Base-by-base conservation (phyloP, 2,797 vertebrate genomes). In the Hydrophis major region DNA sequence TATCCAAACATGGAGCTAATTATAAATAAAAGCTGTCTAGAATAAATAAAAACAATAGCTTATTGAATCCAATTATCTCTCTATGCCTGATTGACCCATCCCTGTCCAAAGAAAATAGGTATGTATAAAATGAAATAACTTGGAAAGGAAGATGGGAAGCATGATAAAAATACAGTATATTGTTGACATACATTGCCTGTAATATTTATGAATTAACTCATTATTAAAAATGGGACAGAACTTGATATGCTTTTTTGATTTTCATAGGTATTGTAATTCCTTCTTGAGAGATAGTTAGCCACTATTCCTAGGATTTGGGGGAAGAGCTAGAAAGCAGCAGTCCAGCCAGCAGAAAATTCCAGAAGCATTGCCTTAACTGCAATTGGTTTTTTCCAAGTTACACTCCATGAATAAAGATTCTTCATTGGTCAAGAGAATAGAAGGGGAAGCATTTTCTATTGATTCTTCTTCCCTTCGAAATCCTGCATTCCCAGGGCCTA, bases 231-330 rank as follows among this genome's bases (percentile, higher is more conserved):
- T 20, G 4, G 27, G 63, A 83, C 86, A 94, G 55, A 1, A n/a
- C 16, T 57, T 92, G 63, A 94, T 2, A 92, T 93, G 83, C 53
- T 86, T 25, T 0, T 91, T 93, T 92, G 53, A 74, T 93, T 86
- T 93, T 37, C 18, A 8, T 42, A 78, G 74, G 3, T 53, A 53
- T 53, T 53, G 7, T 22, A 78, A 42, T 3, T 78, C 18, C 32
- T 42, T 22, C 37, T 78, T 42, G 18, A 22, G 69, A 42, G 69
- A 74, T 10, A 74, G n/a, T 32, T 66, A 18, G 69, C 32, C 22
- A 18, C 20, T 32, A 16, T 74, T 37, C 20, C n/a, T 37, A 69
- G 11, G 12, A n/a, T 10, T n/a, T 18, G 37, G 63, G 87, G 32
- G 56, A 60, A 37, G 32, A 88, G 32, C 87, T 59, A 22, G 25